Evolutionary conservation across 2,113 vertebrate species (phyloP), one percentile per base, ranked within the genome.

Genomic region (Alouatta palliata): DNA sequence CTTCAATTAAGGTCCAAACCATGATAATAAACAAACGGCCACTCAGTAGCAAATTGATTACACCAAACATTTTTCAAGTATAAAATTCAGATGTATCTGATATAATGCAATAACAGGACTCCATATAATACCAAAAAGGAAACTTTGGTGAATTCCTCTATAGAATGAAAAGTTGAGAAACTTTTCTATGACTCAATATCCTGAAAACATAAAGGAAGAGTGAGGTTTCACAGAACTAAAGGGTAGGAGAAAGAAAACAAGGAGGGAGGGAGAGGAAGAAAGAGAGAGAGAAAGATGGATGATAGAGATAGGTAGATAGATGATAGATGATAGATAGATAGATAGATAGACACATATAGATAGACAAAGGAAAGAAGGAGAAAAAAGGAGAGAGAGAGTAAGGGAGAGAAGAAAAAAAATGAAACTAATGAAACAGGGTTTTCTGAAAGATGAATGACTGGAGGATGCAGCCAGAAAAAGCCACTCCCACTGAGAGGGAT

Each of bases 241-340:
- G n/a, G 52, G 3, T 47, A 13, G 20, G 2, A 30, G 5, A 2
- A 56, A 4, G n/a, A 21, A 47, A 11, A 32, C 1, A 19, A 6
- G 56, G 7, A 19, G 8, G 27, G 5, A 25, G n/a, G 32, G 11
- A 35, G 2, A 47, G n/a, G 56, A 23, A 58, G 56, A 45, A 5
- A 49, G 27, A 30, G 73, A 30, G 27, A 13, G 6, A 19, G 70
- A 66, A 30, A 32, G 30, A 66, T 49, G 14, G 13, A 52, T 52
- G 49, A 52, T 52, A 52, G 49, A 52, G 49, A 52, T 52, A 52
- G 49, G 4, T 16, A 52, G 64, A 16, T 12, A 68, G n/a, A n/a
- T n/a, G 13, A 32, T 30, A 66, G 27, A 35, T 2, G 32, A 7
- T 14, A 66, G 64, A 27, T 30, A 32, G 27, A 30, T 30, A 66